Base-by-base conservation (phyloP, 2,797 vertebrate genomes). In the Potorous gilbertii region DNA sequence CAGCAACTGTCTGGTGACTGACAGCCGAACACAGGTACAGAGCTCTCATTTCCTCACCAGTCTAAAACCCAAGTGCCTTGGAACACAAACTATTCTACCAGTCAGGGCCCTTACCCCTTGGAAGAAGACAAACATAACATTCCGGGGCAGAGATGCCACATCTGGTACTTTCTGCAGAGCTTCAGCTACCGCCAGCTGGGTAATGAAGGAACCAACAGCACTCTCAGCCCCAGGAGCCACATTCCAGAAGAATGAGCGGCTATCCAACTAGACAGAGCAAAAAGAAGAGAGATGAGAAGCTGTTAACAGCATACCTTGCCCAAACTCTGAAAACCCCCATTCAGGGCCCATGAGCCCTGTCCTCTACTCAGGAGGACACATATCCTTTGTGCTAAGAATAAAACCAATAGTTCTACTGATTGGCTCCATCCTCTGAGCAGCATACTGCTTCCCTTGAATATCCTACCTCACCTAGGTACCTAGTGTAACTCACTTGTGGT, bases 191-290 rank as follows among this genome's bases (percentile, higher is more conserved):
- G 99, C 99, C 97, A 99, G 97, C 98, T 99, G 99, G 3, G 99
- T 98, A 90, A 99, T 98, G 0, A 99, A 99, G 5, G 99, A 99
- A 0, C 99, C 99, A 13, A 99, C 99, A 0, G 98, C 98, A 0
- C 99, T 99, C 93, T 99, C 99, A 0, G 99, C 99, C 40, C 99
- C 99, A 0, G 99, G 99, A 40, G 99, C 99, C 0, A 99, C 52
- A 11, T 99, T 99, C 96, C 99, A 99, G 98, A 99, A 99, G 94
- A 99, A 99, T 0, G 99, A 99, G 55, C 99, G 98, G 97, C 99
- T 99, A 98, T 99, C 99, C 94, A 99, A 95, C 99, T 99, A 97
- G 0, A 81, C 55, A 74, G 0, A 93, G 0, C 2, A 95, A 90
- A 1, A 87, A 90, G 14, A 96, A 92, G 56, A 4, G 40, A 56